Evolutionary conservation across 2,888 invertebrate species (phyloP).

Genomic region (Agonopterix heracliana): DNA sequence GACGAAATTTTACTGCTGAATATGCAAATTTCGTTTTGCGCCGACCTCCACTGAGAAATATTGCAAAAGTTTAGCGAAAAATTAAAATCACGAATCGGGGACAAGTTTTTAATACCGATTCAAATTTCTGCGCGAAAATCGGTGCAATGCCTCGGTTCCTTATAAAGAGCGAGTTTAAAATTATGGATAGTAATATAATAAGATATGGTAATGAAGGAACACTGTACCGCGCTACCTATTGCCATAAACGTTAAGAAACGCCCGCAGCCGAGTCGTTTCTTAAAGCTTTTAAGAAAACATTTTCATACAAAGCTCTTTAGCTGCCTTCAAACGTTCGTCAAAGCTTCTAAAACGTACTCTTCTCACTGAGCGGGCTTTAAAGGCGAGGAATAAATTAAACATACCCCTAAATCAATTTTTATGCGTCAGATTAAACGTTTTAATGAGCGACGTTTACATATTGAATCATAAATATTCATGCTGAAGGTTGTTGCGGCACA

Average conservation of each 20-base stretch:
- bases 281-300: constrained; percentile 12
- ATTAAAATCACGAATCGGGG: constrained; percentile 63
- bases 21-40: constrained; percentile 67
- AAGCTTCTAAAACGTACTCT: not conserved
- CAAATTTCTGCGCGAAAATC: constrained; percentile 32
- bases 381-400: constrained; percentile 2
- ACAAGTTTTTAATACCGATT: constrained; percentile 49
- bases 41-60: constrained; percentile 62
- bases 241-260: constrained; percentile 9
- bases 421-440: constrained; percentile 29
- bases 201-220: not conserved
- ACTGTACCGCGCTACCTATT: not conserved
- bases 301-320: constrained; percentile 12
- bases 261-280: constrained; percentile 5
- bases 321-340: constrained; percentile 3
- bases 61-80: constrained; percentile 67
- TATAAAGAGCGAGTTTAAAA: constrained; percentile 1
- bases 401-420: constrained; percentile 18
- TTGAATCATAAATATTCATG: constrained; percentile 46
- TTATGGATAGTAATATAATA: constrained; percentile 7
- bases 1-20: constrained; percentile 70
- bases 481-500: constrained; percentile 29
- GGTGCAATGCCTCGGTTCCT: not conserved
- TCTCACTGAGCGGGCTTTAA: not conserved
- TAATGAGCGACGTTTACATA: constrained; percentile 36